Evolutionary conservation across 2,888 invertebrate species (phyloP).

Genomic region (Eurytoma californica): DNA sequence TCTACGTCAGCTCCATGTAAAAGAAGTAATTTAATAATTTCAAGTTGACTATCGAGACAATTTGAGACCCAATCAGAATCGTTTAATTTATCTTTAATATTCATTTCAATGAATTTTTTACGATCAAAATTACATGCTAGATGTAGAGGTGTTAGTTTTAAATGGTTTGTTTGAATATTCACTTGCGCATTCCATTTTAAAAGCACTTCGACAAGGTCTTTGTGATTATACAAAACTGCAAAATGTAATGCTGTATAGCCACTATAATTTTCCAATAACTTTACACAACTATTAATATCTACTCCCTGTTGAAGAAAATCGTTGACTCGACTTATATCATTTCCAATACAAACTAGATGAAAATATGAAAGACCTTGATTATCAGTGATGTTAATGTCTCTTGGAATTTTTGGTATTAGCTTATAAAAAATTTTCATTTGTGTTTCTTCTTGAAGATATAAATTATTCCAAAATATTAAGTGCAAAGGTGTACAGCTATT

Average conservation of each 20-base stretch:
- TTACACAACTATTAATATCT: too few species aligned
- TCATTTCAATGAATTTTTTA: neutral
- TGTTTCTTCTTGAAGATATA: neutral
- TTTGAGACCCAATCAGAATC: neutral
- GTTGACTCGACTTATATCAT: neutral
- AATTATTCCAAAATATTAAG: neutral
- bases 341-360: slow-evolving; percentile 9
- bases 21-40: neutral
- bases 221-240: neutral
- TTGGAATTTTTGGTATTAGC: neutral
- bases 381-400: neutral
- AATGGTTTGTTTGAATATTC: neutral
- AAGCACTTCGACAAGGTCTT: neutral
- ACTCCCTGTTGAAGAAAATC: neutral
- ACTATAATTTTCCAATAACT: neutral
- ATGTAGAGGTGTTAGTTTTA: slow-evolving; percentile 3
- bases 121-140: neutral
- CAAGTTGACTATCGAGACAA: neutral
- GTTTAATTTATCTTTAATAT: too few species aligned
- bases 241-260: slow-evolving; percentile 1
- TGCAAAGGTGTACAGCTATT: neutral
- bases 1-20: neutral
- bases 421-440: neutral
- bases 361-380: slow-evolving; percentile 1
- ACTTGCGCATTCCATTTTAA: neutral